Evolutionary conservation across 2,797 vertebrate genomes (phyloP).

Genomic region (Bufotes viridis): DNA sequence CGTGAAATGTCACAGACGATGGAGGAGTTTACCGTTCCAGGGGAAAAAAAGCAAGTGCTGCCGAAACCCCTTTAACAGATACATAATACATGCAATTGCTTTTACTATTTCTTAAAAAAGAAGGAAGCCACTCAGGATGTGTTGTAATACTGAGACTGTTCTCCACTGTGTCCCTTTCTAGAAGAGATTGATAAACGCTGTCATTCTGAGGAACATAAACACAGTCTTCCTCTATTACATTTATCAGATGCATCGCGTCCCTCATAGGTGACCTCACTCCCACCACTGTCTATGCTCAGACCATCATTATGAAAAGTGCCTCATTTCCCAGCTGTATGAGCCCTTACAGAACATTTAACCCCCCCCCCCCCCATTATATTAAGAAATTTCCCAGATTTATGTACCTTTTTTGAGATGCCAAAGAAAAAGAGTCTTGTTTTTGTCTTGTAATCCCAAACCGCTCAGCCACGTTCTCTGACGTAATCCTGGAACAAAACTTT

Average conservation of each 20-base stretch:
- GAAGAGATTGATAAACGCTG: neutral
- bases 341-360: neutral
- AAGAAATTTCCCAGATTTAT: neutral
- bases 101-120: too few species aligned
- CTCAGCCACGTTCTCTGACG: conserved; percentile 89
- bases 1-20: too few species aligned
- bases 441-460: conserved; percentile 83
- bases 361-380: neutral
- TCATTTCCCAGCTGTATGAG: neutral
- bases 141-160: neutral
- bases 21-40: too few species aligned
- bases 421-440: conserved; percentile 86
- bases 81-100: too few species aligned
- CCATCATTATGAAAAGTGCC: neutral
- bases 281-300: neutral
- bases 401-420: conserved; percentile 89
- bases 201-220: neutral
- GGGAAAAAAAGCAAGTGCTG: too few species aligned
- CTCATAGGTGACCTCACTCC: neutral
- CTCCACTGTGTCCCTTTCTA: neutral
- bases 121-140: neutral
- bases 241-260: neutral
- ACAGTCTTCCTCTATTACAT: neutral
- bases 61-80: too few species aligned
- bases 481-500: conserved; percentile 74